A percentile compares a stretch with the other conserved stretches of the same genome.
Conservation (phyloP, 2,113 vertebrate species). For the Cygnus buccinator region DNA sequence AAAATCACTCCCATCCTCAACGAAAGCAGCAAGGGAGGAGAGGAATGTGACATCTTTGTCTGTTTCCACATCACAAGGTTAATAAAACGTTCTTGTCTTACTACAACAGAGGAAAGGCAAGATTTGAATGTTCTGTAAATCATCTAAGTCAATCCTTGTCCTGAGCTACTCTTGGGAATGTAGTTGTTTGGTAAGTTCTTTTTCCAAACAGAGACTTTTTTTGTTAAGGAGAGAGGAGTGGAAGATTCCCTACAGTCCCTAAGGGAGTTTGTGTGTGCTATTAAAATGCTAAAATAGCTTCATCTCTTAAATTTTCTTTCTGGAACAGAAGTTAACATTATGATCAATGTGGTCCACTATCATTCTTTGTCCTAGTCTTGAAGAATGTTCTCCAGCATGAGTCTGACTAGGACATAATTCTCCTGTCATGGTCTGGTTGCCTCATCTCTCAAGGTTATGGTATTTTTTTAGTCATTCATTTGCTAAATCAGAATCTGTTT, state of each 20-base stretch:
- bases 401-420: neutral
- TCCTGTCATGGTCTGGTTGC: neutral
- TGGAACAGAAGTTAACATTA: neutral
- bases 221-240: neutral
- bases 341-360: neutral
- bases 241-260: neutral
- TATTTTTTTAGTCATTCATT: neutral
- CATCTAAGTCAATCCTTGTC: neutral
- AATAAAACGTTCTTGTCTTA: neutral
- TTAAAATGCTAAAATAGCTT: neutral
- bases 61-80: neutral
- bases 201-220: neutral
- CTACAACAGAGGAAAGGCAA: neutral
- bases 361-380: neutral
- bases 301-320: neutral
- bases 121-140: neutral
- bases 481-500: neutral
- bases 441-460: neutral
- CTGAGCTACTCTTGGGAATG: neutral
- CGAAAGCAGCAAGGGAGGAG: neutral
- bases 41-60: neutral
- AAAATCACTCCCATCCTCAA: neutral
- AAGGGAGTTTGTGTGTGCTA: fast-evolving
- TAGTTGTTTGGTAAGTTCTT: neutral
- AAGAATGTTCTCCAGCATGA: neutral